These are phyloP conservation scores for Drosophila trapezifrons DNA, from an alignment of 1,140 invertebrate species.

Conservation along the genomic window DNA sequence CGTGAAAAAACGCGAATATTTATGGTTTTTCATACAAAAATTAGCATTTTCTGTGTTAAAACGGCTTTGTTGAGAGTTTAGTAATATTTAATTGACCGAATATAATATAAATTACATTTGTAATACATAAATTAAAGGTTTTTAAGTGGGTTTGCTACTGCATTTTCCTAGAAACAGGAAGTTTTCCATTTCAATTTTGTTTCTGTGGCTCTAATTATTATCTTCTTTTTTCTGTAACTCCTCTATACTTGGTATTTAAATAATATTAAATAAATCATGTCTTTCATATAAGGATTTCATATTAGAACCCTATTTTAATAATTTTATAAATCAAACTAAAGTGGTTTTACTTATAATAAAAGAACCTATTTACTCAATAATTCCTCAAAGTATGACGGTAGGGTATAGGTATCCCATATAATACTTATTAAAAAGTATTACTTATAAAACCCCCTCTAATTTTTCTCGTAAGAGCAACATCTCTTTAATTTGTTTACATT, in stretches of 20 bases:
- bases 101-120: no score
- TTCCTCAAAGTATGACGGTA: no score
- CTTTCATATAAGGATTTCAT: rapidly evolving
- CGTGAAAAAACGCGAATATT: neutral
- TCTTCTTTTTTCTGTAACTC: neutral
- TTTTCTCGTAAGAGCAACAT: neutral
- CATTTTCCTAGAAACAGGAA: no score
- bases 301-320: no score
- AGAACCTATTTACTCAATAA: no score
- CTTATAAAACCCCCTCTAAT: neutral
- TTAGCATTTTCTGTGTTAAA: neutral
- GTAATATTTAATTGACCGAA: no score
- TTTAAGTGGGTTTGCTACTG: no score
- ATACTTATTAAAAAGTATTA: no score
- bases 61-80: no score
- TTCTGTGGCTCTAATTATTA: neutral
- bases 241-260: neutral
- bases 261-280: neutral
- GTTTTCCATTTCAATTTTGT: no score
- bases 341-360: neutral
- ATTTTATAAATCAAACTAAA: no score
- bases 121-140: neutral
- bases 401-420: no score
- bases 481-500: conserved; percentile 17
- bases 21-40: neutral